Percentiles rank a stretch among this genome's conserved stretches.
phyloP scores from a whole-genome alignment of 2,888 invertebrate species.

The Campoplex capitator region DNA sequence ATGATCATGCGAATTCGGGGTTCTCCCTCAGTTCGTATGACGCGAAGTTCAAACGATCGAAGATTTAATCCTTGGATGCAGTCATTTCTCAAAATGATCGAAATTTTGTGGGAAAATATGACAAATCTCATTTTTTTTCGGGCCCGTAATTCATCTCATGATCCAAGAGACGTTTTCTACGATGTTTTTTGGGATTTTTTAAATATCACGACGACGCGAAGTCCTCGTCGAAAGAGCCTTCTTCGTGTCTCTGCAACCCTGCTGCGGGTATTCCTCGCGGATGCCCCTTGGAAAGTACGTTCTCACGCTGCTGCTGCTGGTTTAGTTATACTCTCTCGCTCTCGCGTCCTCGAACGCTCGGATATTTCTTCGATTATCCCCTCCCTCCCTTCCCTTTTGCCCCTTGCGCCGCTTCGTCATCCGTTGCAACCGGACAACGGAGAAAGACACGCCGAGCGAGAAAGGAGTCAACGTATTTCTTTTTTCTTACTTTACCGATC shows the following conservation, averaged over 20 bases:
- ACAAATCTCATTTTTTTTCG: neutral
- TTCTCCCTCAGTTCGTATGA: too few species aligned
- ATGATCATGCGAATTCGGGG: too few species aligned
- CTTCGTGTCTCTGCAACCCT: slow-evolving; percentile 75
- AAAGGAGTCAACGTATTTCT: slow-evolving; percentile 72
- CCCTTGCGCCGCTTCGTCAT: neutral
- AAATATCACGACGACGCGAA: neutral
- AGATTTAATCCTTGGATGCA: neutral
- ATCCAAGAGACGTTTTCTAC: neutral
- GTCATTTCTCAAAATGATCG: neutral
- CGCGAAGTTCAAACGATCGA: neutral
- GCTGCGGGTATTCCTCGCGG: slow-evolving; percentile 75
- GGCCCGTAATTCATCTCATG: neutral
- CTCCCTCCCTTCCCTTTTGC: neutral
- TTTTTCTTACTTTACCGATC: slow-evolving; percentile 60
- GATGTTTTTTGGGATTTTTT: neutral
- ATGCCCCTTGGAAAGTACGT: slow-evolving; percentile 78
- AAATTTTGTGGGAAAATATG: neutral
- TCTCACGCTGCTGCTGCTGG: slow-evolving; percentile 78
- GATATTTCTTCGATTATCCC: slow-evolving; percentile 27
- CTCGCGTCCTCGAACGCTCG: slow-evolving; percentile 13
- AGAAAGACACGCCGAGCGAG: slow-evolving; percentile 41
- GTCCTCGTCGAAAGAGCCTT: slow-evolving; percentile 69
- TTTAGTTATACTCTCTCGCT: slow-evolving; percentile 10
- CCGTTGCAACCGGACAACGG: slow-evolving; percentile 10